Evolutionary conservation across 2,113 vertebrate species (phyloP).

Genomic region (Corythornis cristatus): DNA sequence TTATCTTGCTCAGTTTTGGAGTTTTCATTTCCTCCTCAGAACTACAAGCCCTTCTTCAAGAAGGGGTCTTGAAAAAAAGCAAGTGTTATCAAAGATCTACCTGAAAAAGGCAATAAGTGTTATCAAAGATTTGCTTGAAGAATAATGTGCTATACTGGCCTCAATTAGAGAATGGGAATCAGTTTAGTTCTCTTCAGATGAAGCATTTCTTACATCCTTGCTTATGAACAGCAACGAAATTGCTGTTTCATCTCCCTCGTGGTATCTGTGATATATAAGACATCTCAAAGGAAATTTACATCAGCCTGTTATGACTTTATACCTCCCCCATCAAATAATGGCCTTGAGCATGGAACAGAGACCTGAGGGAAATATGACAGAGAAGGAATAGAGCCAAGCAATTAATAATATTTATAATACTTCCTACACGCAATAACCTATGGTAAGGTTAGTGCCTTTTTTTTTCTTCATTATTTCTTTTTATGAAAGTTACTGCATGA

Average conservation of each 20-base stretch:
- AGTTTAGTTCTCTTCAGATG: constrained; percentile 6
- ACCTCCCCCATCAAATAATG: constrained; percentile 57
- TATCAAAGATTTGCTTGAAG: constrained; percentile 33
- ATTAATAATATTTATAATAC: constrained; percentile 70
- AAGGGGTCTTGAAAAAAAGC: constrained; percentile 12
- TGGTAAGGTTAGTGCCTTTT: constrained; percentile 23
- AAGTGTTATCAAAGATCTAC: constrained; percentile 20
- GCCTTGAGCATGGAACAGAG: constrained; percentile 55
- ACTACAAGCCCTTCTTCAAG: background rate
- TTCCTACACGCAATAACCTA: constrained; percentile 37
- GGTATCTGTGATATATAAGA: constrained; percentile 61
- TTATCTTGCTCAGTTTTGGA: constrained; percentile 17
- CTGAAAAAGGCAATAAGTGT: constrained; percentile 9
- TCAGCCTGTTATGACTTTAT: constrained; percentile 60
- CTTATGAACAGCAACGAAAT: constrained; percentile 41
- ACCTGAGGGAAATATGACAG: constrained; percentile 66
- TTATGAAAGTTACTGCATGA: background rate
- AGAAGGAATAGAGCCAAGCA: constrained; percentile 58
- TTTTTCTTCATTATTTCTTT: background rate
- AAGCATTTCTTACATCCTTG: background rate
- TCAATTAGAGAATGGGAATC: constrained; percentile 1
- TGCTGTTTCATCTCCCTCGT: constrained; percentile 42
- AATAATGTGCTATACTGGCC: background rate
- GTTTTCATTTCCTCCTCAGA: constrained; percentile 35
- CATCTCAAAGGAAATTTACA: constrained; percentile 68